A percentile compares a stretch with the other conserved stretches of the same genome.
phyloP scores from a whole-genome alignment of 2,113 vertebrate species.

The Zapornia atra region DNA sequence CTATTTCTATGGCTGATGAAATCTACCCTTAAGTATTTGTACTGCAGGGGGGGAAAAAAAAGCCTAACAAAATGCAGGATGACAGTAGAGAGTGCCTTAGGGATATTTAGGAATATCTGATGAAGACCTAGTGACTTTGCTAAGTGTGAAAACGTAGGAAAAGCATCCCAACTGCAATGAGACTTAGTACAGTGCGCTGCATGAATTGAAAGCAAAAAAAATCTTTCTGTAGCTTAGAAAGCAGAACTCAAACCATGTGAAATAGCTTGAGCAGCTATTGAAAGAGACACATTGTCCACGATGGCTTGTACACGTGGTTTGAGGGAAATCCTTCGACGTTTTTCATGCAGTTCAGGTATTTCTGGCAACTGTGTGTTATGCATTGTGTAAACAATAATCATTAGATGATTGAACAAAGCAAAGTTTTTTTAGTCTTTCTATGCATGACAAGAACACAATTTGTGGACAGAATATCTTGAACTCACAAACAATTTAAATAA shows the following conservation, averaged over 20 bases:
- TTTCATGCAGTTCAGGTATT: neutral
- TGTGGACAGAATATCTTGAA: neutral
- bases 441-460: neutral
- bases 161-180: neutral
- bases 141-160: neutral
- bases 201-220: neutral
- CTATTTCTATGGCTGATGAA: neutral
- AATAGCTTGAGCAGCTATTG: neutral
- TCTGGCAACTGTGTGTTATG: neutral
- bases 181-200: neutral
- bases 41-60: neutral
- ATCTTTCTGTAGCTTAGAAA: neutral
- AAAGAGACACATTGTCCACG: accelerated
- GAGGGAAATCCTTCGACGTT: neutral
- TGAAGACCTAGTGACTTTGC: neutral
- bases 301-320: neutral
- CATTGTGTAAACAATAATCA: neutral
- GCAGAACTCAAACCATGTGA: neutral
- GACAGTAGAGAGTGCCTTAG: neutral
- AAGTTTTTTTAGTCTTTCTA: neutral
- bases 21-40: neutral
- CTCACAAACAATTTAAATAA: neutral
- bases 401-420: neutral
- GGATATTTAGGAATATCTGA: neutral
- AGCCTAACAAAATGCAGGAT: neutral